Conservation (phyloP, 2,797 vertebrate species). For the Astyanax mexicanus region DNA sequence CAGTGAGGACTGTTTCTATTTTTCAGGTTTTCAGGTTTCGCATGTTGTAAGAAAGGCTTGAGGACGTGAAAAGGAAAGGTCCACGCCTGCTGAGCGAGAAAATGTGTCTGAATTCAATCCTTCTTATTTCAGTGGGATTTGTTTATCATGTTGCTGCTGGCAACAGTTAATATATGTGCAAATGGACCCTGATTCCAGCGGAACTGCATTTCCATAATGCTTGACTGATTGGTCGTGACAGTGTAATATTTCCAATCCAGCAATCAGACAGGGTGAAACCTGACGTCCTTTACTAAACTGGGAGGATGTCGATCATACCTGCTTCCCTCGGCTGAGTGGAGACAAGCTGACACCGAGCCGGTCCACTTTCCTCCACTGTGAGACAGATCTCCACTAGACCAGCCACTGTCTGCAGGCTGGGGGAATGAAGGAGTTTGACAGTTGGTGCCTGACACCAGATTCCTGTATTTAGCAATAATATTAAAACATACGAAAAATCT, state of each 20-base stretch:
- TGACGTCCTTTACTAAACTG: conserved; percentile 20
- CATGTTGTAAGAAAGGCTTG: too few species aligned
- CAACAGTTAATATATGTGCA: conserved; percentile 39
- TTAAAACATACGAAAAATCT: neutral
- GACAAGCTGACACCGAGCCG: neutral
- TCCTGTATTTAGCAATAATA: neutral
- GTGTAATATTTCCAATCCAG: conserved; percentile 33
- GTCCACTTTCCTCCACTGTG: conserved; percentile 5
- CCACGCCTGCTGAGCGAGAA: conserved; percentile 1
- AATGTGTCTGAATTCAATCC: conserved; percentile 22
- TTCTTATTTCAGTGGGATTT: conserved; percentile 16
- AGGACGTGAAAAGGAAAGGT: neutral
- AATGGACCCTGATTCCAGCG: conserved; percentile 24
- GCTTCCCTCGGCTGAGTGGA: neutral
- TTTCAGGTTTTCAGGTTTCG: too few species aligned
- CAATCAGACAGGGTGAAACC: conserved; percentile 31
- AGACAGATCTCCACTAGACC: conserved; percentile 3
- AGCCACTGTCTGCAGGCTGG: neutral
- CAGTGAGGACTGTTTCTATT: too few species aligned
- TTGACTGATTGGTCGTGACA: conserved; percentile 39
- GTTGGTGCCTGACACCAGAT: neutral
- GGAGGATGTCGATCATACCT: conserved; percentile 17
- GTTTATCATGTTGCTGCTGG: conserved; percentile 30
- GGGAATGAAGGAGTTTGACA: conserved; percentile 4
- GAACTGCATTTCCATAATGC: conserved; percentile 35